phyloP scores from a whole-genome alignment of 1,140 invertebrate species.

The Araneus ventricosus region DNA sequence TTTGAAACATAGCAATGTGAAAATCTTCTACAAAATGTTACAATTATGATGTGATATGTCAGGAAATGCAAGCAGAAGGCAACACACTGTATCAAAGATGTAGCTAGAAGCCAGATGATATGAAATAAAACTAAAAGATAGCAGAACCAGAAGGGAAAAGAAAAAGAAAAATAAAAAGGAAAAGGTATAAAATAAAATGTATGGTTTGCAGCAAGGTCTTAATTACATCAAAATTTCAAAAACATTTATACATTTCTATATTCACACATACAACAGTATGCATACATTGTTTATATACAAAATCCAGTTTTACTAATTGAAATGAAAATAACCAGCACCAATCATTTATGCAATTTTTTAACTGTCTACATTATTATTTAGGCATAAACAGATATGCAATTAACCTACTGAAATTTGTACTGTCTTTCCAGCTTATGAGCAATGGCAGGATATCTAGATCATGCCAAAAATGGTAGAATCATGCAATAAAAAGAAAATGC shows the following conservation, averaged over 20 bases:
- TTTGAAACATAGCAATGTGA: neutral
- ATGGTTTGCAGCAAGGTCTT: constrained; percentile 57
- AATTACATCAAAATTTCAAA: neutral
- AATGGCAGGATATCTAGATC: constrained; percentile 12
- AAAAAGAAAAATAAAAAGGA: neutral
- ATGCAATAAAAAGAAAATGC: constrained; percentile 16
- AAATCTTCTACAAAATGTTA: neutral
- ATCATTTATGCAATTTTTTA: neutral
- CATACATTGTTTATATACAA: neutral
- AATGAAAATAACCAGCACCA: neutral
- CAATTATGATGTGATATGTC: neutral
- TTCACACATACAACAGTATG: neutral
- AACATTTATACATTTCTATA: neutral
- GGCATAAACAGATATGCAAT: neutral
- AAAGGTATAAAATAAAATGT: neutral
- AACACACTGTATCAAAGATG: constrained; percentile 21
- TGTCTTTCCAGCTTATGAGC: neutral
- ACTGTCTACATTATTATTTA: neutral
- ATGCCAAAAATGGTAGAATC: constrained; percentile 10
- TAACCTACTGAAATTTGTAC: neutral
- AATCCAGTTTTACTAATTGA: neutral
- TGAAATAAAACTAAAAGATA: constrained; percentile 5
- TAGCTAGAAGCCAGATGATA: neutral
- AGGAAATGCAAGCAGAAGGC: neutral
- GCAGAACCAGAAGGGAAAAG: neutral